These are phyloP conservation scores for Dendropsophus ebraccatus DNA, from an alignment of 2,113 vertebrate species.

Conservation along the genomic window DNA sequence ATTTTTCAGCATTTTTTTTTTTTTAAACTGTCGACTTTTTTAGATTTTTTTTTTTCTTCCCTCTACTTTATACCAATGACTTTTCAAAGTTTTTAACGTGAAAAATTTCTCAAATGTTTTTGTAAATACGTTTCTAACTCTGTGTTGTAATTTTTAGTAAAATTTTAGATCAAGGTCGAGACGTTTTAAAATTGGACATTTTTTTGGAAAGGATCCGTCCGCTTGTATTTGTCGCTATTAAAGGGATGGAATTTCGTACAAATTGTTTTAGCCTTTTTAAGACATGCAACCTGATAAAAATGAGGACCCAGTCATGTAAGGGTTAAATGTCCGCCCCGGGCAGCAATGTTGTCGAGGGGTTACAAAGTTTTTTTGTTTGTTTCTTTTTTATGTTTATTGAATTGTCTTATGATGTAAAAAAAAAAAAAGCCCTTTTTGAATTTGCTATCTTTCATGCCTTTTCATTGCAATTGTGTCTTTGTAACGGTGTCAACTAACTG, in stretches of 20 bases:
- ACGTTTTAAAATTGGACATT: neutral
- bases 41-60: neutral
- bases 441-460: conserved; percentile 36
- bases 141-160: conserved; percentile 20
- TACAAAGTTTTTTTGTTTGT: neutral
- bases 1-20: conserved; percentile 25
- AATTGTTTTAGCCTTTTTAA: neutral
- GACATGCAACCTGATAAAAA: neutral
- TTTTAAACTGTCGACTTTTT: conserved; percentile 10
- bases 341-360: neutral
- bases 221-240: neutral
- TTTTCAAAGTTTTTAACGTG: conserved; percentile 42
- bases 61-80: conserved; percentile 48
- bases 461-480: conserved; percentile 36
- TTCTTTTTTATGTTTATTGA: conserved; percentile 19
- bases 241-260: neutral
- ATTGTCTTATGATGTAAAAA: conserved; percentile 18
- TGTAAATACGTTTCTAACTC: conserved; percentile 51
- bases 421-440: neutral
- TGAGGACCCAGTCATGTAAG: neutral
- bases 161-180: neutral
- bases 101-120: conserved; percentile 2
- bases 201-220: neutral
- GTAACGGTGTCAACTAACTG: conserved; percentile 34
- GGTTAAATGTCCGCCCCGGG: neutral